phyloP scores from a whole-genome alignment of 2,888 invertebrate species.

The Nephrotoma guestfalica region DNA sequence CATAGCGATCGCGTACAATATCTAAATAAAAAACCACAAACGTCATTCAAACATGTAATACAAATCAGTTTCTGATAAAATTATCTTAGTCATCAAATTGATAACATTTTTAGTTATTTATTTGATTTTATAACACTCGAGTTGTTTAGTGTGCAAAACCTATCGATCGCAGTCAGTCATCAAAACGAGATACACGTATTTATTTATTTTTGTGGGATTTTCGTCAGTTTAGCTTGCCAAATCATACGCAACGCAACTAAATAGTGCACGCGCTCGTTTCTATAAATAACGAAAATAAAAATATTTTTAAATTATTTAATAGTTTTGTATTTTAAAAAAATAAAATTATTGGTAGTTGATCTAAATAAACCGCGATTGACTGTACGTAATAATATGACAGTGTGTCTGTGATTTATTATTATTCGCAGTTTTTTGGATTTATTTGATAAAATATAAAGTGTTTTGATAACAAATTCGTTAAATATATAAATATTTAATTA shows the following conservation, averaged over 20 bases:
- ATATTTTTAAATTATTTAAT: background rate
- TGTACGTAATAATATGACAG: background rate
- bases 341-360: background rate
- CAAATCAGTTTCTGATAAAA: background rate
- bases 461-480: background rate
- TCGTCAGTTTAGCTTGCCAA: background rate
- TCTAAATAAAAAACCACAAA: background rate
- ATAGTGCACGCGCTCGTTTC: background rate
- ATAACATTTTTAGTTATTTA: background rate
- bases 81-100: background rate
- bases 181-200: background rate
- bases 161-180: background rate
- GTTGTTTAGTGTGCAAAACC: background rate
- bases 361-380: background rate
- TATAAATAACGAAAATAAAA: background rate
- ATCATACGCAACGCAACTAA: background rate
- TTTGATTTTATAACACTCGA: background rate
- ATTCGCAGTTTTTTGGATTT: background rate
- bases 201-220: background rate
- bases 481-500: background rate
- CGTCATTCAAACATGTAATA: background rate
- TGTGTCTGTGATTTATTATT: background rate
- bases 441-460: background rate
- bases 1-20: background rate
- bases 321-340: background rate